Base-by-base conservation (phyloP, 1,140 invertebrate species). In the Aphelinus certus region DNA sequence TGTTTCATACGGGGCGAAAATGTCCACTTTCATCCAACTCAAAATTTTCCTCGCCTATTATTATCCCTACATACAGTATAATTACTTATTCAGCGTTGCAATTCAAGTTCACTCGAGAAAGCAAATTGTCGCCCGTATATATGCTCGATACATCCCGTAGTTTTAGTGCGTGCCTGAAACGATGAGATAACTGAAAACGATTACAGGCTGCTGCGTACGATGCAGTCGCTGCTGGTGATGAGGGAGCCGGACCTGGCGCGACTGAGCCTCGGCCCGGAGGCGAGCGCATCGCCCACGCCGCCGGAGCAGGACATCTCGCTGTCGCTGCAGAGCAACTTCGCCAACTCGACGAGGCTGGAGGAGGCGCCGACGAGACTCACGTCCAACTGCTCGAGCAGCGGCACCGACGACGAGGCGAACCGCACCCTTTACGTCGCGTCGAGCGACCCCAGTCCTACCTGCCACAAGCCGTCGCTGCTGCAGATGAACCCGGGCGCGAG, bases 181-280 rank as follows among this genome's bases (percentile, higher is more conserved):
- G 26, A 26, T 26, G 26, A 26, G 10, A 55, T 55, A 7, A 10
- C 5, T 55, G 5, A 55, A 26, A 26, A 26, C 26, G 26, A 26
- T 26, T 26, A 26, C 26, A 26, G 53, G 26, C 84, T 93, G 62
- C 87, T 92, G 78, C 87, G 92, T 74, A 93, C 92, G 3, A 90
- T 92, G 55, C 90, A 92, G 75, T 93, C 92, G 9, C 82, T 93
- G 26, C 78, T 93, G 48, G 85, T 89, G 73, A 92, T 91, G 66
- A 88, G 90, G 75, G 92, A 93, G 76, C 92, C 92, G 1, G 91
- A 92, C 79, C 83, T 93, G 49, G 85, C 86, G 0, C 87, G 88
- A 58, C 78, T 88, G 2, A 81, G 83, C 64, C 61, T 79, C 48
- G 74, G 81, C 68, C 78, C 81, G 48, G 81, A 84, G 26, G 79